phyloP scores from a whole-genome alignment of 2,797 vertebrate species.

The Melanogrammus aeglefinus region DNA sequence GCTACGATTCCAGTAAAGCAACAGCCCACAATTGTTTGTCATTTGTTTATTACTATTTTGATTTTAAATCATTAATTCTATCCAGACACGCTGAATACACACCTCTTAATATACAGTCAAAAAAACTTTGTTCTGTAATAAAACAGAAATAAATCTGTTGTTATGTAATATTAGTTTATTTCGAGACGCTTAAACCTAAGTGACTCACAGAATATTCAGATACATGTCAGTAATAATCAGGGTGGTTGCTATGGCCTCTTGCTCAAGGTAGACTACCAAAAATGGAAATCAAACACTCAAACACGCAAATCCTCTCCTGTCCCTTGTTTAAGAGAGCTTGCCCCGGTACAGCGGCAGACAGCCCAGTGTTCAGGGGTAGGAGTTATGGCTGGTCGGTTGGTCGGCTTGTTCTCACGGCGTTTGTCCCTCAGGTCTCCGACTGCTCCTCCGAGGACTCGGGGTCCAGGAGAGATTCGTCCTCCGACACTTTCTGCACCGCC shows the following conservation, averaged over 20 bases:
- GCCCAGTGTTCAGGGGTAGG: not conserved
- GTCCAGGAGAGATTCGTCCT: constrained; percentile 90
- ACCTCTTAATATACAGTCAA: too few species aligned
- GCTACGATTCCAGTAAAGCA: not conserved
- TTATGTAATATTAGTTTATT: too few species aligned
- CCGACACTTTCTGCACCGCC: constrained; percentile 87
- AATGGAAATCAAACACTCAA: too few species aligned
- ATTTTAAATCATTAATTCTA: not conserved
- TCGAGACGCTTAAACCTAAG: too few species aligned
- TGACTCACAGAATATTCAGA: too few species aligned
- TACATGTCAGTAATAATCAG: not conserved
- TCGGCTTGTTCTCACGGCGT: not conserved
- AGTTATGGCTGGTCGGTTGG: not conserved
- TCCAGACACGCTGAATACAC: not conserved
- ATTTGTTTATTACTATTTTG: not conserved
- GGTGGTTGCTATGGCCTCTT: too few species aligned
- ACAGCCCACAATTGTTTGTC: not conserved
- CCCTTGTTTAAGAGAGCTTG: not conserved
- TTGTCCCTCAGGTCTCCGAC: not conserved
- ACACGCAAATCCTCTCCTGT: too few species aligned
- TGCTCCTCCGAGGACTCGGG: constrained; percentile 83
- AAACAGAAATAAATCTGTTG: too few species aligned
- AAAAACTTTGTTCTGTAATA: too few species aligned
- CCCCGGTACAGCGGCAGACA: not conserved
- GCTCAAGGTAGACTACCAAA: not conserved